Evolutionary conservation across 2,888 invertebrate genomes (phyloP).

Genomic region (Tipula confusa): DNA sequence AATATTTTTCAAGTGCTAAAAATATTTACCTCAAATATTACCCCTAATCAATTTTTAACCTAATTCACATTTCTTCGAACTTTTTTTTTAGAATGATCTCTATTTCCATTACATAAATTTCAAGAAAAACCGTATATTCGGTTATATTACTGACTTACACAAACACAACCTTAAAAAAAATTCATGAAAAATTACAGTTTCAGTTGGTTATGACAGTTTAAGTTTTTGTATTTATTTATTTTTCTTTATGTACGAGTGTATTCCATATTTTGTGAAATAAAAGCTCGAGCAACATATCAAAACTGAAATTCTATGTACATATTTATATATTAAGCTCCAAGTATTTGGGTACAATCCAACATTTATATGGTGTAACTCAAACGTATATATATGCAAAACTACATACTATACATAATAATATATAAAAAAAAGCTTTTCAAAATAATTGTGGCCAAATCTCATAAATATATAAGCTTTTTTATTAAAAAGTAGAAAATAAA

Average conservation of each 20-base stretch:
- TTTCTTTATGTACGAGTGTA: background rate
- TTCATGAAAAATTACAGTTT: background rate
- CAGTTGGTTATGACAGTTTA: background rate
- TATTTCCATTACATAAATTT: too few species aligned
- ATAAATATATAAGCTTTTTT: background rate
- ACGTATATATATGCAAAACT: background rate
- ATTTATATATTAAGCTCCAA: background rate
- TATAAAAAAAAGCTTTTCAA: background rate
- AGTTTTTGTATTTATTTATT: background rate
- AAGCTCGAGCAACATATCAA: background rate
- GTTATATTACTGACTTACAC: too few species aligned
- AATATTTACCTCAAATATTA: background rate
- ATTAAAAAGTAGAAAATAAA: background rate
- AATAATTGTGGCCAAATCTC: slow-evolving; percentile 16
- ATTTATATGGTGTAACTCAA: too few species aligned
- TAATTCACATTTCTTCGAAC: background rate
- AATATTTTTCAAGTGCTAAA: too few species aligned
- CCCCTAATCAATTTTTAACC: background rate
- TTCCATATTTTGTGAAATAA: background rate
- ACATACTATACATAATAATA: background rate
- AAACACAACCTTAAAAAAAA: background rate
- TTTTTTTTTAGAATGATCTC: too few species aligned
- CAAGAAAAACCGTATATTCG: too few species aligned
- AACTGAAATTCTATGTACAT: background rate
- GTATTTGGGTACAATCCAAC: background rate